phyloP scores from a whole-genome alignment of 1,140 invertebrate species.

The Myzus persicae region DNA sequence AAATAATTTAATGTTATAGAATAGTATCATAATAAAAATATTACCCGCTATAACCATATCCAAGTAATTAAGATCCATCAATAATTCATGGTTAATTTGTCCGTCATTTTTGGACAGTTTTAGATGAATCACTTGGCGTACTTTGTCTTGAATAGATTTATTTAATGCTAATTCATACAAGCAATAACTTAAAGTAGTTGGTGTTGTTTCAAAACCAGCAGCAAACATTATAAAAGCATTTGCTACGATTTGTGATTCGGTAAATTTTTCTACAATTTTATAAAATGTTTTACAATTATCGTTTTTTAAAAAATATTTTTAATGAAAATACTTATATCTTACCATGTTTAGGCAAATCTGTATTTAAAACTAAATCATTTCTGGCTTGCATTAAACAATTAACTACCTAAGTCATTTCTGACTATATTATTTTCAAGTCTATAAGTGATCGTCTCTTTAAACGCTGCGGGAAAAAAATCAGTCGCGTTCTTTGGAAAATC shows the following conservation, averaged over 20 bases:
- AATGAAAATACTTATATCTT: background rate
- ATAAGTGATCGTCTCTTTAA: background rate
- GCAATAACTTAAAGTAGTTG: constrained; percentile 44
- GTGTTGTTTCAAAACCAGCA: background rate
- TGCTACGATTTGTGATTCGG: constrained; percentile 54
- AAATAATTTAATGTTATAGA: no score
- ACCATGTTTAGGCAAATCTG: background rate
- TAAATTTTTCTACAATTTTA: constrained; percentile 36
- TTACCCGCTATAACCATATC: no score
- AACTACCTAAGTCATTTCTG: background rate
- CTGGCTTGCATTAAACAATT: background rate
- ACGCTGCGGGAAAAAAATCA: background rate
- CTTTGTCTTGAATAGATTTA: constrained; percentile 60
- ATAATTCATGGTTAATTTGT: constrained; percentile 63
- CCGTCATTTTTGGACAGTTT: constrained; percentile 64
- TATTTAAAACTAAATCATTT: background rate
- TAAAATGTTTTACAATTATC: no score
- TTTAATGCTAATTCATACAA: constrained; percentile 60
- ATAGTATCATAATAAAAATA: no score
- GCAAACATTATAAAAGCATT: constrained; percentile 59
- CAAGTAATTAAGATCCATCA: no score
- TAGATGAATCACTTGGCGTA: constrained; percentile 58
- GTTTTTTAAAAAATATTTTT: background rate
- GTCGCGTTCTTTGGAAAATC: background rate
- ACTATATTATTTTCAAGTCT: background rate